Conservation (phyloP, 2,113 vertebrate genomes). For the Penelope pileata region DNA sequence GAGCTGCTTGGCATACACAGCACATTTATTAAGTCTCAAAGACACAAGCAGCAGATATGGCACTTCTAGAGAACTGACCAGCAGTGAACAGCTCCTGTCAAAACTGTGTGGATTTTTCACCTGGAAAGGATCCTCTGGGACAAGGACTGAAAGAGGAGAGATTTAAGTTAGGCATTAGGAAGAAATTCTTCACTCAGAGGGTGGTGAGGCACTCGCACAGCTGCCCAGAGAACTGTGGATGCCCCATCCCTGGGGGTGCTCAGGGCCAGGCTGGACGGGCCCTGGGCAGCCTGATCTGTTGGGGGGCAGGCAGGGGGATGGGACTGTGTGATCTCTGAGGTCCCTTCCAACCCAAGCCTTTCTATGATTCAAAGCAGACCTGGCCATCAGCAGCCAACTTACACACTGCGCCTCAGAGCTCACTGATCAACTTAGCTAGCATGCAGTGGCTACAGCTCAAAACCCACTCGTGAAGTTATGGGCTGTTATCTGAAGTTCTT, state of each 20-base stretch:
- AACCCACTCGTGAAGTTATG: not conserved
- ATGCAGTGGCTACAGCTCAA: not conserved
- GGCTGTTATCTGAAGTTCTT: not conserved
- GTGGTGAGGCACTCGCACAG: no score
- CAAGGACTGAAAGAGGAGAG: no score
- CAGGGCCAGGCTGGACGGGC: no score
- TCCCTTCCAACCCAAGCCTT: no score
- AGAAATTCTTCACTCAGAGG: no score
- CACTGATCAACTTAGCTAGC: not conserved
- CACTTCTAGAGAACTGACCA: not conserved
- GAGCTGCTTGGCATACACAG: not conserved
- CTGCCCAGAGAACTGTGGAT: no score
- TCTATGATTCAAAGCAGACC: not conserved
- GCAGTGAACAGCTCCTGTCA: not conserved
- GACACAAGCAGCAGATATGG: not conserved
- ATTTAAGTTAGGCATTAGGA: no score
- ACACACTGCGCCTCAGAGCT: not conserved
- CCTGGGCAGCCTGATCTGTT: no score
- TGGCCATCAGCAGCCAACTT: not conserved
- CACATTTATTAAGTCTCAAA: not conserved
- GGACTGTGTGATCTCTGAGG: no score
- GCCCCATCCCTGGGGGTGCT: no score
- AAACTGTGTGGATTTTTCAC: not conserved
- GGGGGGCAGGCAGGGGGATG: no score
- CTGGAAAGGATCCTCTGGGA: not conserved